Evolutionary conservation across 1,140 invertebrate species (phyloP), one percentile per base, ranked within the genome.

Genomic region (Eriocheir sinensis): DNA sequence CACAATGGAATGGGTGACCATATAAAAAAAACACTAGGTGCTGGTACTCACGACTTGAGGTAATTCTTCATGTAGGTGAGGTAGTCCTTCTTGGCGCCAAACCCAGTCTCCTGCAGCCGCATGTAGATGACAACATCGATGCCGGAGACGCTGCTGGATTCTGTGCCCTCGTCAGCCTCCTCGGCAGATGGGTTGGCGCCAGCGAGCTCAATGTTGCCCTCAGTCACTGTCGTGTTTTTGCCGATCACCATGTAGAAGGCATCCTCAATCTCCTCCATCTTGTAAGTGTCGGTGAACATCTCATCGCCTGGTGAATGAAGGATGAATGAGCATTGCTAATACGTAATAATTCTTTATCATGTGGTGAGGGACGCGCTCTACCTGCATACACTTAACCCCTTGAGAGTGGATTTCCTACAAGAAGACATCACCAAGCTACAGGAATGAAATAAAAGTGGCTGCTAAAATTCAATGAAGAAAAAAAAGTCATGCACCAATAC

Each of bases 261-360:
- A 96, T 99, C 98, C 96, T 99, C 99, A 21, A 99, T 97, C 88
- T 99, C 97, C 96, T 99, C 99, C 94, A 99, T 98, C 97, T 98
- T 99, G 97, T 99, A 99, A n/a, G 98, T 98, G 97, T 99, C 99
- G 60, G 99, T 99, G 97, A 99, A 99, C 98, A 99, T 99, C 97
- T 99, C 99, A 97, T 99, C 99, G 96, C 98, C 99, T 98, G 97
- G 96, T 97, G 97, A 96, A 89, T 93, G 27, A 30, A 40, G n/a
- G n/a, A n/a, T n/a, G n/a, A n/a, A n/a, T n/a, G n/a, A n/a, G n/a
- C n/a, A n/a, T n/a, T n/a, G n/a, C n/a, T n/a, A n/a, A n/a, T n/a
- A n/a, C n/a, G n/a, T n/a, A n/a, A n/a, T n/a, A n/a, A n/a, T n/a
- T n/a, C n/a, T n/a, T n/a, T n/a, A n/a, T n/a, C n/a, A n/a, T n/a